Conservation (phyloP, 1,140 invertebrate species). For the Philotrypesis tridentata region DNA sequence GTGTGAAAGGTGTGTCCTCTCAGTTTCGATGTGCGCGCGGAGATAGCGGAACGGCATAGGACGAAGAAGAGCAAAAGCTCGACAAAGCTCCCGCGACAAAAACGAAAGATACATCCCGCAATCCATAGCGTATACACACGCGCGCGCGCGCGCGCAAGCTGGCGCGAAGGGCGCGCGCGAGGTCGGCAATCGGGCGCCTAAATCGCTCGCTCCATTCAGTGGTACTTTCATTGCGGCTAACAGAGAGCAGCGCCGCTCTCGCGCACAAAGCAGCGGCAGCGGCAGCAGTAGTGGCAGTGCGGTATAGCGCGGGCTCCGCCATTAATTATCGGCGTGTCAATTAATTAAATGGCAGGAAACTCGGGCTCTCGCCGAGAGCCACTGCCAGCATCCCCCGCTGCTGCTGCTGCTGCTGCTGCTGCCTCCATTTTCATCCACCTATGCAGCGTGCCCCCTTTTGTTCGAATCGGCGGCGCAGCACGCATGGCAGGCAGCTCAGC, state of each 20-base stretch:
- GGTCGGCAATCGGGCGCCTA: not conserved
- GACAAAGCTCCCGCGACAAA: not conserved
- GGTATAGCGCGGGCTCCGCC: not conserved
- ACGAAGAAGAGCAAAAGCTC: not conserved
- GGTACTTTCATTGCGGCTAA: conserved; percentile 8
- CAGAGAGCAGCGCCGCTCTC: too few relatives aligned
- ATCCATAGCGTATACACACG: not conserved
- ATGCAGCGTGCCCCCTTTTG: not conserved
- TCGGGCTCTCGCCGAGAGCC: not conserved
- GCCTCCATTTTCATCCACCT: not conserved
- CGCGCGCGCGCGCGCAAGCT: not conserved
- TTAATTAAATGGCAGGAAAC: conserved; percentile 47
- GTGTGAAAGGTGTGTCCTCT: too few relatives aligned
- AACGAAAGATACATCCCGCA: not conserved
- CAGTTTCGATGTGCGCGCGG: too few relatives aligned
- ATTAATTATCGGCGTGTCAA: conserved; percentile 50
- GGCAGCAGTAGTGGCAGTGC: not conserved
- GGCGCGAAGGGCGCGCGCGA: not conserved
- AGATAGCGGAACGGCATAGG: too few relatives aligned
- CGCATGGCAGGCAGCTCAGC: too few relatives aligned
- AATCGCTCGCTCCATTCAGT: conserved; percentile 19
- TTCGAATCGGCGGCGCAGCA: conserved; percentile 22
- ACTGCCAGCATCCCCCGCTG: not conserved
- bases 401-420: too few relatives aligned
- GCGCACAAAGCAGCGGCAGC: conserved; percentile 5